Base-by-base conservation (phyloP, 2,113 vertebrate genomes). In the Dipodomys ordii region DNA sequence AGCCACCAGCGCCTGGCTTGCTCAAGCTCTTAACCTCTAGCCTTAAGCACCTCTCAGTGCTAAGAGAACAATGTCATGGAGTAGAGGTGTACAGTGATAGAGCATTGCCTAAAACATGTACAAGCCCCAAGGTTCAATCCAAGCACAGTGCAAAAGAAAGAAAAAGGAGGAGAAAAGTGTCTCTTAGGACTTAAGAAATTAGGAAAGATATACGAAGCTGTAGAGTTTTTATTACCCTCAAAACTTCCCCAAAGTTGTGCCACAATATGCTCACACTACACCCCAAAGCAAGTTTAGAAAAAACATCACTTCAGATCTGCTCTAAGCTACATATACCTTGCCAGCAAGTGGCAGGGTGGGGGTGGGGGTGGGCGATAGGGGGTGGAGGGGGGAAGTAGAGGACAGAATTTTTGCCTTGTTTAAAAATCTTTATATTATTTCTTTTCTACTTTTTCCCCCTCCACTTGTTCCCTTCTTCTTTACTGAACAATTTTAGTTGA, bases 401-500 rank as follows among this genome's bases (percentile, higher is more conserved):
- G 53, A 13, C 65, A 44, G 73, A 88, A 53, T 18, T n/a, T 2
- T 12, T 87, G 32, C 11, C 20, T 39, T 83, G n/a, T 23, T 93
- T 35, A 67, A 23, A 76, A 39, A 79, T 65, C 39, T 84, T 81
- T 35, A 44, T 27, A 62, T 49, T n/a, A 62, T 80, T 91, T 87
- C 77, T 83, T 82, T 57, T 49, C 28, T 2, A 57, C 25, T n/a
- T 35, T 16, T 57, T 57, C 15, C 53, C 71, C 76, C 67, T 83
- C 15, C 15, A n/a, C 13, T 35, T 30, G 27, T 68, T n/a, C 7
- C 7, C 22, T 68, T 0, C 93, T 93, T 85, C 39, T 85, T 83
- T 82, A 60, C 20, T 85, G 74, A 82, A 62, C 65, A 10, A 64
- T 49, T 93, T 90, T n/a, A 82, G 39, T 73, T 92, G 71, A 39